phyloP scores from a whole-genome alignment of 2,113 vertebrate genomes.

The Myotis yumanensis region DNA sequence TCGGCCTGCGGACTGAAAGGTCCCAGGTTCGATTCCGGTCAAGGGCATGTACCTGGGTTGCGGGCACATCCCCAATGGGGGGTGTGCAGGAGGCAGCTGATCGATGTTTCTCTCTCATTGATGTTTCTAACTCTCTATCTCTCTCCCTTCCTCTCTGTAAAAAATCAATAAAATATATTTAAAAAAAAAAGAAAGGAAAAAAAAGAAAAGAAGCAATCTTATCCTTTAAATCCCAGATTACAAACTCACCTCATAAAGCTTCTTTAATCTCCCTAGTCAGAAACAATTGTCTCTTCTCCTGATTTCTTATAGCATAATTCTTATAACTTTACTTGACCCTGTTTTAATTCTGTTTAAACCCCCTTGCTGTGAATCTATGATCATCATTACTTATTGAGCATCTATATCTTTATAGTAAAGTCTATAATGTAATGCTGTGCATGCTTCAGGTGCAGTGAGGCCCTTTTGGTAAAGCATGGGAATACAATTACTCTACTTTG shows the following conservation, averaged over 20 bases:
- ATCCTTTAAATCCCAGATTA: background rate
- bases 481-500: background rate
- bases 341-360: background rate
- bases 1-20: no score
- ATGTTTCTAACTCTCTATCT: no score
- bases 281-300: background rate
- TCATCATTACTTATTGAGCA: background rate
- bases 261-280: background rate
- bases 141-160: no score
- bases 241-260: background rate
- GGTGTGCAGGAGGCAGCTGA: no score
- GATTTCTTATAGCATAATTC: background rate
- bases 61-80: no score
- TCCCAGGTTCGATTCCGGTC: no score
- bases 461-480: background rate
- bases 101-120: no score
- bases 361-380: background rate
- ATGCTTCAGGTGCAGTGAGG: background rate
- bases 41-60: no score
- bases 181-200: background rate
- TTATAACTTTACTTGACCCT: background rate
- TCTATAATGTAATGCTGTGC: background rate
- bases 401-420: background rate
- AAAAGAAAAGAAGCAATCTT: background rate
- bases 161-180: no score